Percentiles rank a stretch among this genome's conserved stretches.
These are phyloP conservation scores for Lycaon pictus DNA, from an alignment of 2,113 vertebrate species.

Conservation along the genomic window DNA sequence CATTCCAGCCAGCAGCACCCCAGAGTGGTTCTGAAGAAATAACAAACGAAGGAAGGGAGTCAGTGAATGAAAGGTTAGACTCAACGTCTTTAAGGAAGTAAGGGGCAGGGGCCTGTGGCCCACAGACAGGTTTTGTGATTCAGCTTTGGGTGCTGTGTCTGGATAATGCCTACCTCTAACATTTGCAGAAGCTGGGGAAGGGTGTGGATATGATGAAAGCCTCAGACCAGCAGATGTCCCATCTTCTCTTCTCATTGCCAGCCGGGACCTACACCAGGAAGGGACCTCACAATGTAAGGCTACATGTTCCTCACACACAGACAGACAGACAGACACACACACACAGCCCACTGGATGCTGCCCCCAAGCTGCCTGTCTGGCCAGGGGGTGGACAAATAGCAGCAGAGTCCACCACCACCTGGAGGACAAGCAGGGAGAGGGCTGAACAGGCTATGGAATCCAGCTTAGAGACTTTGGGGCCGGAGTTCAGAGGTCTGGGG, in stretches of 20 bases:
- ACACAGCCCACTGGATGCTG: no score
- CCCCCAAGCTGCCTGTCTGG: not conserved
- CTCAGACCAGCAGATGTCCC: not conserved
- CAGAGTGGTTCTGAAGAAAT: not conserved
- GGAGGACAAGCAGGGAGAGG: not conserved
- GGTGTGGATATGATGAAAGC: not conserved
- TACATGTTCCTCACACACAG: not conserved
- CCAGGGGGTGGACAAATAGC: fast-evolving
- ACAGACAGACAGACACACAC: no score
- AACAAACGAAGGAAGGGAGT: not conserved
- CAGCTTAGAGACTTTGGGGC: not conserved
- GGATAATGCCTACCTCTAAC: not conserved
- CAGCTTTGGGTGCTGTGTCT: not conserved
- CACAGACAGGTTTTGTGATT: not conserved
- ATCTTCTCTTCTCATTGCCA: not conserved
- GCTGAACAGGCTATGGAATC: not conserved
- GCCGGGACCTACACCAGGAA: not conserved
- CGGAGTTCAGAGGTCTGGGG: not conserved
- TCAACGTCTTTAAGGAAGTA: not conserved
- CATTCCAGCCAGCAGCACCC: not conserved
- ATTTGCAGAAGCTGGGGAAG: not conserved
- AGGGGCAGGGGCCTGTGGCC: fast-evolving
- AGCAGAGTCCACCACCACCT: not conserved
- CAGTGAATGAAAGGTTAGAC: not conserved
- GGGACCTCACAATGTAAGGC: fast-evolving